Evolutionary conservation across 2,797 vertebrate species (phyloP).

Genomic region (Rousettus madagascariensis): DNA sequence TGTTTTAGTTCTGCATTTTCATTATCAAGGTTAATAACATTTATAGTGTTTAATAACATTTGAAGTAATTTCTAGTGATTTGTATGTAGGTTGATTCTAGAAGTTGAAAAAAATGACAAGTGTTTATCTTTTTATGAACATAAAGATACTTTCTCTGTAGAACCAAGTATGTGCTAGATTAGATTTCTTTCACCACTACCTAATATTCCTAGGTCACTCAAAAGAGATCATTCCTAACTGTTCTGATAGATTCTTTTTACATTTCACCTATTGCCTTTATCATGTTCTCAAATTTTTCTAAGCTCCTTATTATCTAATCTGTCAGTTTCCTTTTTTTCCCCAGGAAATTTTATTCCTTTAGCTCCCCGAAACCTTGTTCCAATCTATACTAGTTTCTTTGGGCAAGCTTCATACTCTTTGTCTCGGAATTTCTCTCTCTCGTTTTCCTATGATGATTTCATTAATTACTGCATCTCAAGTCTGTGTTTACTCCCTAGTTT

Average conservation of each 20-base stretch:
- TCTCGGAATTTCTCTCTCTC: neutral
- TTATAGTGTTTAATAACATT: neutral
- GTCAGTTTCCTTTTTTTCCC: neutral
- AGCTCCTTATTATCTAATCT: neutral
- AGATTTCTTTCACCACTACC: neutral
- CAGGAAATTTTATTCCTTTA: neutral
- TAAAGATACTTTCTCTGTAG: neutral
- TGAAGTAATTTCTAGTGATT: constrained; percentile 7
- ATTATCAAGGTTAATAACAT: constrained; percentile 3
- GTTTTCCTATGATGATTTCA: neutral
- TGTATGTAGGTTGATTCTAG: neutral
- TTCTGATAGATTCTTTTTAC: neutral
- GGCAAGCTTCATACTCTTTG: neutral
- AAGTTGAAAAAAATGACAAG: constrained; percentile 25
- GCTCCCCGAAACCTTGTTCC: neutral
- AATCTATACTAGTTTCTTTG: neutral
- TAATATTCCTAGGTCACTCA: neutral
- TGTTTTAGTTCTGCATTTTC: constrained; percentile 14
- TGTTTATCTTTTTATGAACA: neutral
- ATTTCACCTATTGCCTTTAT: constrained; percentile 9
- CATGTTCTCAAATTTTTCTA: neutral
- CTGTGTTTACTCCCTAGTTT: neutral
- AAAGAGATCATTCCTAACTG: neutral
- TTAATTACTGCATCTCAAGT: neutral
- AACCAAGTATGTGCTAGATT: neutral